Evolutionary conservation across 2,797 vertebrate genomes (phyloP), one percentile per base, ranked within the genome.

Genomic region (Neomorphus geoffroyi): DNA sequence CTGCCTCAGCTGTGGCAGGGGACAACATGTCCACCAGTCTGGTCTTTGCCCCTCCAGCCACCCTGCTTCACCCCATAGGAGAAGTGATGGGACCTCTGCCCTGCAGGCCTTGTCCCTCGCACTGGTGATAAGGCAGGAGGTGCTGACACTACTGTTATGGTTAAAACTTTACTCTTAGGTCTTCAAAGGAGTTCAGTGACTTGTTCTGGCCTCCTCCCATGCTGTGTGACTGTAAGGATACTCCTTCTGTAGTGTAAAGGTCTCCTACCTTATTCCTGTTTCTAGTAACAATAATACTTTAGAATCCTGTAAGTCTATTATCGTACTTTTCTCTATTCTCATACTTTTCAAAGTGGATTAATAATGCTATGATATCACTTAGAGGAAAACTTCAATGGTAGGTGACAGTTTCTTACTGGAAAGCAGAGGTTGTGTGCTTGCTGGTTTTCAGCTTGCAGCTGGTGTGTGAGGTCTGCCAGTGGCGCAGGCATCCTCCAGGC

Each of bases 31-130:
- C 27, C 4, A 2, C 13, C 35, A 43, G 33, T 46, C 12, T 22
- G 0, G 0, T 12, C 60, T 66, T 7, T 22, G 21, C 7, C 13
- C 13, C 7, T 5, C 5, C 17, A n/a, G 32, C 39, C 48, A 18
- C 28, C 22, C 72, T 48, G 18, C 21, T 26, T 7, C 1, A 2
- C 19, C 17, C 43, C 8, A 24, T 4, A 15, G 30, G 33, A 33
- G 7, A 66, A 32, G 27, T 26, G 32, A 39, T 23, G 18, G 37
- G 14, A 9, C 10, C 15, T 41, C 57, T 83, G 30, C 17, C 45
- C 51, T 45, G 11, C 43, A 58, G 33, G 26, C 33, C 27, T 30
- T 13, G 6, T 35, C 26, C 18, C 48, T 79, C 48, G 7, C 39
- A 3, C 11, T 32, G 18, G 27, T 18, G 27, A n/a, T 22, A 86